A percentile compares a stretch with the other conserved stretches of the same genome.
phyloP scores from a whole-genome alignment of 2,888 invertebrate species.

The Myopa tessellatipennis region DNA sequence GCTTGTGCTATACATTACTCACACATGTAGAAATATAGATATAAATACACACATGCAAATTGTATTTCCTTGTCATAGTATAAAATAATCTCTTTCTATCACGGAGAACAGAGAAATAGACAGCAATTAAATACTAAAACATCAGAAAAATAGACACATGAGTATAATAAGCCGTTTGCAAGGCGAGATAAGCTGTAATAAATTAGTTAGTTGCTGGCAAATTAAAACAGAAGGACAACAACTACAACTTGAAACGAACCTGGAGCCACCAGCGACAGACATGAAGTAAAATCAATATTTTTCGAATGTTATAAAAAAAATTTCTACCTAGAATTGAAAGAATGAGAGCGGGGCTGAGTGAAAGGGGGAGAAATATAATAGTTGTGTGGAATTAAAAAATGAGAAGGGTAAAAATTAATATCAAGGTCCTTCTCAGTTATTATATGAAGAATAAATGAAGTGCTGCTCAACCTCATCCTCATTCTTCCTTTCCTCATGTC shows the following conservation, averaged over 20 bases:
- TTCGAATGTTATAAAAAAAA: slow-evolving; percentile 6
- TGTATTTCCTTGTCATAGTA: not conserved
- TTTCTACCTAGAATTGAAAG: not conserved
- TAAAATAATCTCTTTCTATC: not conserved
- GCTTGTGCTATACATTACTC: not conserved
- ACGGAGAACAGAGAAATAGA: not conserved
- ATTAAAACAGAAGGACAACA: slow-evolving; percentile 10
- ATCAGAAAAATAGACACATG: slow-evolving; percentile 2
- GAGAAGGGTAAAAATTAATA: slow-evolving; percentile 3
- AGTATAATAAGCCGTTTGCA: not conserved
- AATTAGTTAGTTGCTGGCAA: slow-evolving; percentile 1
- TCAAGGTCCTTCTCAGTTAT: not conserved
- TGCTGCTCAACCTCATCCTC: not conserved
- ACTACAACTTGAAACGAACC: not conserved
- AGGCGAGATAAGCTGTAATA: not conserved
- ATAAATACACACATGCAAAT: not conserved
- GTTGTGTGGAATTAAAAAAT: not conserved
- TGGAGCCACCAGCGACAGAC: not conserved
- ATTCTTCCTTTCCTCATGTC: not conserved
- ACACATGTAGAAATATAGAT: not conserved
- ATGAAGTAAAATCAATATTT: slow-evolving; percentile 35
- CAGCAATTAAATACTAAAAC: slow-evolving; percentile 8
- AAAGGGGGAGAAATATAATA: not conserved
- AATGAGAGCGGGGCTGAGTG: not conserved
- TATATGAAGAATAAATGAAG: not conserved